These are phyloP conservation scores for Vulpes lagopus DNA, from an alignment of 2,113 vertebrate species.

Conservation along the genomic window DNA sequence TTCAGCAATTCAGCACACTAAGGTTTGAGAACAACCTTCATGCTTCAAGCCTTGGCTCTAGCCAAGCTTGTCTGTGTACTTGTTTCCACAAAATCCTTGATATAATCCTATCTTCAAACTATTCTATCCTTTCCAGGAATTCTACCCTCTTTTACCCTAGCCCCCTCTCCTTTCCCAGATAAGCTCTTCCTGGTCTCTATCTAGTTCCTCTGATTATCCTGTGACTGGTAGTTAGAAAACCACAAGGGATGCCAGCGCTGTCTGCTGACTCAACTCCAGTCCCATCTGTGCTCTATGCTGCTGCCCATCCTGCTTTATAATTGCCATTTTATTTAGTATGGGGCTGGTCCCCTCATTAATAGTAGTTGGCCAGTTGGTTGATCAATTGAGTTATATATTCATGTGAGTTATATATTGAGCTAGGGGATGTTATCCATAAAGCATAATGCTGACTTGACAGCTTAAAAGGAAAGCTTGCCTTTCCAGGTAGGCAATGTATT, in stretches of 20 bases:
- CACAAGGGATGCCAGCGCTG: not conserved
- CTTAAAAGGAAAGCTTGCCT: not conserved
- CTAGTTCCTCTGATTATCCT: not conserved
- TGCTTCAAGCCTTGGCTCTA: not conserved
- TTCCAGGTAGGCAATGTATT: not conserved
- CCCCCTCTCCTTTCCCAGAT: not conserved
- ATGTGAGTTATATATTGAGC: not conserved
- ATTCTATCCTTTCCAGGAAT: not conserved
- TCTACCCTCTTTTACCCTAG: not conserved
- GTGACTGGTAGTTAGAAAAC: not conserved
- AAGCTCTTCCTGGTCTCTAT: not conserved
- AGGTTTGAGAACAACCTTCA: not conserved
- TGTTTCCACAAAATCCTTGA: not conserved
- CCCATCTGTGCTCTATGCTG: not conserved
- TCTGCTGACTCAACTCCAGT: not conserved
- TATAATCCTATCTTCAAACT: not conserved
- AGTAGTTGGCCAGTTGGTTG: not conserved
- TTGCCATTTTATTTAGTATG: not conserved
- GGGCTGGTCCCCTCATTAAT: not conserved
- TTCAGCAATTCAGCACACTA: not conserved
- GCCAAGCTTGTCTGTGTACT: not conserved
- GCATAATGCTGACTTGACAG: not conserved
- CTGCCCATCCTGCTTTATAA: not conserved
- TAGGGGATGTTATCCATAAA: not conserved
- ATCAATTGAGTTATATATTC: not conserved